Evolutionary conservation across 2,797 vertebrate species (phyloP).

Genomic region (Helarctos malayanus): DNA sequence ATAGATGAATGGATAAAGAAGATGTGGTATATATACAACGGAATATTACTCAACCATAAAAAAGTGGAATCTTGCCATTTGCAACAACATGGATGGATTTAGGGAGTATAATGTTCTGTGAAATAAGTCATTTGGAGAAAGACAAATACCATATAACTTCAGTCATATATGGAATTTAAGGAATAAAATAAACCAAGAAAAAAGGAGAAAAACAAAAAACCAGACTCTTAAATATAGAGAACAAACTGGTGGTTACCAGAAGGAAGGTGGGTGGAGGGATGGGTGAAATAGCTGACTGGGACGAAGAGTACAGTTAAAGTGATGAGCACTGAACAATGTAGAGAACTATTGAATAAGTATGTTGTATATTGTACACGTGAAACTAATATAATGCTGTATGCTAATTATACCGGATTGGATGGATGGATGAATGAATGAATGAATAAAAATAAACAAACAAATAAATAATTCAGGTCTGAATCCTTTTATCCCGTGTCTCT

Average conservation of each 20-base stretch:
- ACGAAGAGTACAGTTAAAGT: background rate
- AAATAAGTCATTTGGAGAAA: background rate
- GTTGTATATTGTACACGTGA: background rate
- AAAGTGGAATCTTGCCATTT: background rate
- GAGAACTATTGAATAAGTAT: background rate
- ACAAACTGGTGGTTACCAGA: background rate
- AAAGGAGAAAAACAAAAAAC: background rate
- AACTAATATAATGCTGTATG: background rate
- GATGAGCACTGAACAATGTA: background rate
- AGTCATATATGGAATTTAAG: background rate
- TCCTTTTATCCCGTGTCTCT: background rate
- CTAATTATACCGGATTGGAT: background rate
- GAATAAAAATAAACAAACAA: background rate
- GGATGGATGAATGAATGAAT: background rate
- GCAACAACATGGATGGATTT: background rate
- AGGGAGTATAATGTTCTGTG: background rate
- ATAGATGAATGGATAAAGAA: background rate
- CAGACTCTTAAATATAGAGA: background rate
- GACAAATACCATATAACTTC: background rate
- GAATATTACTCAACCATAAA: background rate
- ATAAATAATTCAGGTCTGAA: background rate
- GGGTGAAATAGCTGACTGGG: background rate
- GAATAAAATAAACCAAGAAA: background rate
- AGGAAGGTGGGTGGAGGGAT: background rate
- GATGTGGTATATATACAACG: background rate